A percentile compares a stretch with the other conserved stretches of the same genome.
These are phyloP conservation scores for Cochlearius cochlearius DNA, from an alignment of 2,113 vertebrate genomes.

Conservation along the genomic window DNA sequence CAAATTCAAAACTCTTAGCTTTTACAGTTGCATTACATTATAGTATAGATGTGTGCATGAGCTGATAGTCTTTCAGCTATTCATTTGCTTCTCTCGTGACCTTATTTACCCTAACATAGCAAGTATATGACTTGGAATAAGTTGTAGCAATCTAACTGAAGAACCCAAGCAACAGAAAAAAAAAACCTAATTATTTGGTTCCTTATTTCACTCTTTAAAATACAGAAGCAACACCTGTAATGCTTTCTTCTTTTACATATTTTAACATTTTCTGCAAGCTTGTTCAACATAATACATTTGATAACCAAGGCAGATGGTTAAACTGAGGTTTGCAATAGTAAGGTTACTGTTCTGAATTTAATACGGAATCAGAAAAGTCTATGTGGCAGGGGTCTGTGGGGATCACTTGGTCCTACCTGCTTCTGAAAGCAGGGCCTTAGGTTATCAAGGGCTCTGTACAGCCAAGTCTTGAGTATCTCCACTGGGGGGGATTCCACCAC, in stretches of 20 bases:
- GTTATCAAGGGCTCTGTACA: neutral
- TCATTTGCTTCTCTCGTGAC: neutral
- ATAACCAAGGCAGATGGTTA: neutral
- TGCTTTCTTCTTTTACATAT: neutral
- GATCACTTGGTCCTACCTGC: neutral
- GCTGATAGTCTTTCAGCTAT: neutral
- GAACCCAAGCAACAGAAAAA: neutral
- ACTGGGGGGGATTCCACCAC: neutral
- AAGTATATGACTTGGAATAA: neutral
- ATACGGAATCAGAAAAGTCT: neutral
- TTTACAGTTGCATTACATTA: neutral
- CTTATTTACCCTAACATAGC: neutral
- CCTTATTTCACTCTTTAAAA: neutral
- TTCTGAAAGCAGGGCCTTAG: neutral
- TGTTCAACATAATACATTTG: neutral
- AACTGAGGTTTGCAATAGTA: neutral
- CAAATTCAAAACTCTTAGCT: neutral
- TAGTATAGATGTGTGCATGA: neutral
- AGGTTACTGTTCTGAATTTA: neutral
- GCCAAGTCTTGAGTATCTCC: neutral
- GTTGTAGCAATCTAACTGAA: neutral
- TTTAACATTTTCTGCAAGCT: neutral
- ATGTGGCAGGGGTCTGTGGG: fast-evolving
- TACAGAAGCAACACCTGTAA: neutral
- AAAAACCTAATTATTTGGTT: fast-evolving